phyloP scores from a whole-genome alignment of 2,888 invertebrate genomes.

The Hirtodrosophila cameraria region DNA sequence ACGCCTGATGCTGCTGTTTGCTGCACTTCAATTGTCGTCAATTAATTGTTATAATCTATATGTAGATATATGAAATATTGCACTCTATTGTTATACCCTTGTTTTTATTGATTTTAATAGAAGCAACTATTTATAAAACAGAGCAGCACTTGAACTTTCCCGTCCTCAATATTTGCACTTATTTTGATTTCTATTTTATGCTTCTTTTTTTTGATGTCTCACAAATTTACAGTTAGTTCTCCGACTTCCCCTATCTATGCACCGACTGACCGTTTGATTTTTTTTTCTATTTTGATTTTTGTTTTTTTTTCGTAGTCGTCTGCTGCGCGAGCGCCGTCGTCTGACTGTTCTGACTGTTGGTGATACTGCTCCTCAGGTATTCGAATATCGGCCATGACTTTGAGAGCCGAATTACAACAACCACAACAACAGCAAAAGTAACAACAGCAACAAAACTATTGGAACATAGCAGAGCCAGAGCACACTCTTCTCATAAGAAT shows the following conservation, averaged over 20 bases:
- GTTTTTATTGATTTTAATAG: slow-evolving; percentile 46
- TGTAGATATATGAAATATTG: slow-evolving; percentile 22
- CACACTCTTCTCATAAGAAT: slow-evolving; percentile 1
- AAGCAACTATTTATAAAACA: slow-evolving; percentile 41
- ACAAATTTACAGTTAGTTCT: slow-evolving; percentile 45
- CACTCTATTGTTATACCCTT: slow-evolving; percentile 41
- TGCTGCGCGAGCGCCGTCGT: slow-evolving; percentile 58
- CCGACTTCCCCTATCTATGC: slow-evolving; percentile 17
- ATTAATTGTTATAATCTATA: slow-evolving; percentile 61
- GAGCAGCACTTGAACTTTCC: slow-evolving; percentile 29
- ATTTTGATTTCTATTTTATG: slow-evolving; percentile 8
- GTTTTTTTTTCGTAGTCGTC: slow-evolving; percentile 30
- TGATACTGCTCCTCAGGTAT: slow-evolving; percentile 58
- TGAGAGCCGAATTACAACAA: slow-evolving; percentile 43
- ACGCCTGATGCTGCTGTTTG: slow-evolving; percentile 41
- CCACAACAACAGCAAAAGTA: slow-evolving; percentile 14
- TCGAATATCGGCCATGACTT: slow-evolving; percentile 72
- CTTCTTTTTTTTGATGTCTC: slow-evolving; percentile 5
- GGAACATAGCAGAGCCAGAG: slow-evolving; percentile 22
- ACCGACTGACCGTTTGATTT: slow-evolving; percentile 16
- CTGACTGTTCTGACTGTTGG: slow-evolving; percentile 50
- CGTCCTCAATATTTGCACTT: slow-evolving; percentile 5
- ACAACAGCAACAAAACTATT: slow-evolving; percentile 32
- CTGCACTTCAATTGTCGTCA: slow-evolving; percentile 71
- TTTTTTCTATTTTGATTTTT: slow-evolving; percentile 3